These are phyloP conservation scores for Gari tellinella DNA, from an alignment of 2,888 invertebrate species.

Conservation along the genomic window DNA sequence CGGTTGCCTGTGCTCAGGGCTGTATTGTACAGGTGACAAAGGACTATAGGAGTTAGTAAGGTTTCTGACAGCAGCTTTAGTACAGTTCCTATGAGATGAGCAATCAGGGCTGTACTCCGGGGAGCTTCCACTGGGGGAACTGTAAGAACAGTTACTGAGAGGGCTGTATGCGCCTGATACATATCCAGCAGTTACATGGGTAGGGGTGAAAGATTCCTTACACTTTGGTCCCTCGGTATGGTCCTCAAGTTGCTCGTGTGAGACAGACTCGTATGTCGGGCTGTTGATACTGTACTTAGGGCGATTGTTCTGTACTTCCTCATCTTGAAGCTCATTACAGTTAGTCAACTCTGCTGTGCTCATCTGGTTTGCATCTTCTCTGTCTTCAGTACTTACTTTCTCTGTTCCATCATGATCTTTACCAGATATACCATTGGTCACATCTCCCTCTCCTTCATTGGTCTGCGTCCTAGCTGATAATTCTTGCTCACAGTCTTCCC, in stretches of 20 bases:
- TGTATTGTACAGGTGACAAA: no score
- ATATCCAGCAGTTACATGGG: neutral
- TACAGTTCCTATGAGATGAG: neutral
- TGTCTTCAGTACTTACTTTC: no score
- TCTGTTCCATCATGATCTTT: no score
- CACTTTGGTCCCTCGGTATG: constrained; percentile 67
- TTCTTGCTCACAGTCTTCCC: no score
- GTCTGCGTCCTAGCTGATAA: no score
- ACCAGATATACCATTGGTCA: no score
- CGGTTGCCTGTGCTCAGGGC: no score
- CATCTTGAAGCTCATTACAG: no score
- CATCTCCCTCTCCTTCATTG: no score
- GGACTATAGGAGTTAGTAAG: no score
- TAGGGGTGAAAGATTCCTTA: constrained; percentile 61
- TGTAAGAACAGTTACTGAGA: constrained; percentile 72
- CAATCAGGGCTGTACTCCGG: constrained; percentile 29
- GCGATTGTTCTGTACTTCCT: neutral
- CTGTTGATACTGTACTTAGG: constrained; percentile 78
- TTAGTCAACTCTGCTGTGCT: no score
- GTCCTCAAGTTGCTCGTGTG: constrained; percentile 68
- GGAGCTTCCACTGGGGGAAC: constrained; percentile 64
- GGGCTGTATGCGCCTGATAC: constrained; percentile 69
- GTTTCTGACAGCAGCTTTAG: neutral
- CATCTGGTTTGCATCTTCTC: no score
- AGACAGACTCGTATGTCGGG: constrained; percentile 75